A percentile compares a stretch with the other conserved stretches of the same genome.
Conservation (phyloP, 2,888 invertebrate species). For the Heteromyza rotundicornis region DNA sequence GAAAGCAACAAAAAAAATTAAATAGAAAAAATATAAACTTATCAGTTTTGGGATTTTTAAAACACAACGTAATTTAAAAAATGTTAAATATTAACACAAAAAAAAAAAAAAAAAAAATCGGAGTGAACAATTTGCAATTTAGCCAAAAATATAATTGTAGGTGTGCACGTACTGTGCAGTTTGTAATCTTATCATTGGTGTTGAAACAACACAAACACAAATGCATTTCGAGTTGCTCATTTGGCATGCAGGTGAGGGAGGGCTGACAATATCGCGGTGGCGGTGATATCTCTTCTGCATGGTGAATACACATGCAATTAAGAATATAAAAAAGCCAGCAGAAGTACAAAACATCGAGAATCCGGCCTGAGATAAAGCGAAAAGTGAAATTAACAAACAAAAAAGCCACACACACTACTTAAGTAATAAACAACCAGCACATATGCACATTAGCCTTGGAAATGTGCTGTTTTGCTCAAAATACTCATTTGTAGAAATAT, state of each 20-base stretch:
- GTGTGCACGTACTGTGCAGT: not conserved
- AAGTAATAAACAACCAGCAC: not conserved
- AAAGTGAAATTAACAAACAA: slow-evolving; percentile 18
- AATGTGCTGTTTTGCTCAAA: not conserved
- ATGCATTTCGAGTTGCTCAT: not conserved
- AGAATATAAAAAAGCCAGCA: not conserved
- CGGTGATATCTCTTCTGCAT: not conserved
- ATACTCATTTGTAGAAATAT: too few species aligned
- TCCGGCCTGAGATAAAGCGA: slow-evolving; percentile 21
- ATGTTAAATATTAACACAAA: too few species aligned
- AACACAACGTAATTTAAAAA: too few species aligned
- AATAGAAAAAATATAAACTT: too few species aligned
- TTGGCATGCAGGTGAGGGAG: not conserved
- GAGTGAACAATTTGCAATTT: too few species aligned
- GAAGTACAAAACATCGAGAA: slow-evolving; percentile 13
- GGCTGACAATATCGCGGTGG: too few species aligned
- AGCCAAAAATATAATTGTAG: too few species aligned
- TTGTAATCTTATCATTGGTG: not conserved
- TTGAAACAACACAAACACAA: not conserved
- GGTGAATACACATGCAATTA: not conserved
- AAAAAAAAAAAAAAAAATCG: too few species aligned
- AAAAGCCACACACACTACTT: slow-evolving; percentile 4
- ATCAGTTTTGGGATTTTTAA: too few species aligned
- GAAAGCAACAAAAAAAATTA: too few species aligned
- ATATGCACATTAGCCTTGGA: slow-evolving; percentile 15